Base-by-base conservation (phyloP, 2,888 invertebrate species). In the Alcis repandata region DNA sequence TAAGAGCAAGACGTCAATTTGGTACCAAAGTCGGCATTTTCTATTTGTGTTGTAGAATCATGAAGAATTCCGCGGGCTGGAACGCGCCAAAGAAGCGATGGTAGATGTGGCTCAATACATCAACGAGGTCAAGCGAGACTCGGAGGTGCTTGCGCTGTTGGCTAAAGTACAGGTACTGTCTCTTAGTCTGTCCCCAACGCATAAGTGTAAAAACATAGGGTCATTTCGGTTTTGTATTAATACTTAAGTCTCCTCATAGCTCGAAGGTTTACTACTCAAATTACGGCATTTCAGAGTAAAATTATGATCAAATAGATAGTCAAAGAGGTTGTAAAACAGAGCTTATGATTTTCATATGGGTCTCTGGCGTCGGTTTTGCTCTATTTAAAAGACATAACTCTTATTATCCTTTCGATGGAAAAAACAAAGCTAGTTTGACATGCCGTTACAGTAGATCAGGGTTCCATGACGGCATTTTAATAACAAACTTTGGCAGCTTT, bases 41-140 rank as follows among this genome's bases (percentile, higher is more conserved):
- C 27, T 27, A n/a, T 19, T 19, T 53, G 9, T 48, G 11, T 33
- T 54, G 0, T 76, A 97, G 95, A 95, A 95, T 80, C 96, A 97
- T 78, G 98, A 98, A 70, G 99, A 99, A 77, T 96, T 96, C 82
- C 94, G 95, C 9, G 96, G 97, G 15, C 86, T 99, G 75, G 96
- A 97, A 79, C 95, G 96, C 70, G 98, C 99, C 33, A 96, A 98
- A 77, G 98, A 99, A 86, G 97, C 98, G 49, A 99, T 99, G 99
- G 96, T 98, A 70, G 99, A 99, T 88, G 97, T 99, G 38, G 98
- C 99, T 3, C 97, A 98, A 80, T 99, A 98, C 88, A 98, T 99
- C 68, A 99, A 99, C 88, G 99, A 99, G 94, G 98, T 99, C 57
- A 99, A 99, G 79, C 94, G 99, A 59, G 99, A 99, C 90, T 98